Percentiles rank a stretch among this genome's conserved stretches.
These are phyloP conservation scores for Apodemus agrarius DNA, from an alignment of 2,797 vertebrate species.

Conservation along the genomic window DNA sequence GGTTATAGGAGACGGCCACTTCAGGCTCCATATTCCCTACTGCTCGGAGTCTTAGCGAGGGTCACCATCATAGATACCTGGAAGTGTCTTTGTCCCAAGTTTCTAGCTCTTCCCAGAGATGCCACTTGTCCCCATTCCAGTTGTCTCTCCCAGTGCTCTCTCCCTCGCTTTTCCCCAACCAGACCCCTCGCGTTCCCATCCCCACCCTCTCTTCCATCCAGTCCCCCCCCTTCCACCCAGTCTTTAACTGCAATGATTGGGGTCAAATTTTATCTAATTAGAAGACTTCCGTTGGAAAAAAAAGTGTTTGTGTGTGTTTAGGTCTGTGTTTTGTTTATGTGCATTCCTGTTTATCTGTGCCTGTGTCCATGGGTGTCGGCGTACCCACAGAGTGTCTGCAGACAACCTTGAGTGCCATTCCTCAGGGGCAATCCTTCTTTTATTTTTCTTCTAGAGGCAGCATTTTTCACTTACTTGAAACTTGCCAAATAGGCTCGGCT, in stretches of 20 bases:
- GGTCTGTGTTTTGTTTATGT: background rate
- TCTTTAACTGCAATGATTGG: background rate
- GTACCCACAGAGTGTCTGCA: background rate
- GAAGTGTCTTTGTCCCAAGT: background rate
- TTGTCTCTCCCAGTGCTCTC: background rate
- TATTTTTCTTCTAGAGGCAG: too few species aligned
- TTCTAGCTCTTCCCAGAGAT: background rate
- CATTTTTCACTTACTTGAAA: background rate
- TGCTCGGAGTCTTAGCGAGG: background rate
- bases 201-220: background rate
- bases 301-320: background rate
- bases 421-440: too few species aligned
- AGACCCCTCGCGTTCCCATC: background rate
- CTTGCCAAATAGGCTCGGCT: background rate
- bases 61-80: background rate
- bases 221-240: background rate
- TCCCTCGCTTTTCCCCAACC: background rate
- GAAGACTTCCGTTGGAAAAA: background rate
- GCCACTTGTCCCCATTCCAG: background rate
- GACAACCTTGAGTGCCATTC: background rate
- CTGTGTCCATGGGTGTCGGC: background rate
- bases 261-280: conserved; percentile 15
- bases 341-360: background rate
- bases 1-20: background rate
- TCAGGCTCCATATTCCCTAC: background rate